Conservation (phyloP, 1,140 invertebrate genomes). For the Halesus radiatus region DNA sequence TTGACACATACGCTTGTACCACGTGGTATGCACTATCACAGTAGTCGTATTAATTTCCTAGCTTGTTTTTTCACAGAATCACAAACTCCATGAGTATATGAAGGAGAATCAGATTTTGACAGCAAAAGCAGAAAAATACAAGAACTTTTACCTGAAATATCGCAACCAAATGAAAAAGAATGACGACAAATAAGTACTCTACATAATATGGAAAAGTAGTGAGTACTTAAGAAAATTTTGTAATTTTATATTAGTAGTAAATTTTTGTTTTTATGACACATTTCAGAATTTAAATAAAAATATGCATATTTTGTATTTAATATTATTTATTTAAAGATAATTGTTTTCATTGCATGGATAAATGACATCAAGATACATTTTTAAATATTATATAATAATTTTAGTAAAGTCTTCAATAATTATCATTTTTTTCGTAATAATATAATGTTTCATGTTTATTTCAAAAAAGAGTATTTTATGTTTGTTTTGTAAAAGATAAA, state of each 20-base stretch:
- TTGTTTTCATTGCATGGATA: background rate
- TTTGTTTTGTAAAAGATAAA: no score
- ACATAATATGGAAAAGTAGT: no score
- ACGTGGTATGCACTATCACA: no score
- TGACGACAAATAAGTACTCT: background rate
- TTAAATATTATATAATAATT: no score
- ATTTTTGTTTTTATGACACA: background rate
- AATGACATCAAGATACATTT: no score
- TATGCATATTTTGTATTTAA: background rate
- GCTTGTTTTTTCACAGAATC: slow-evolving; percentile 35
- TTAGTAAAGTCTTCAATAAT: no score
- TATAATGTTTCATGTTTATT: no score
- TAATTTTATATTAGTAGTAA: slow-evolving; percentile 5
- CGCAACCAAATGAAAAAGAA: background rate
- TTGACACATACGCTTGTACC: no score
- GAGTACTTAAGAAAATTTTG: background rate
- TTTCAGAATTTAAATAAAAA: background rate
- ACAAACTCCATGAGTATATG: slow-evolving; percentile 49
- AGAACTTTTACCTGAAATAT: slow-evolving; percentile 30
- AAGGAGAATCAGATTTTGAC: slow-evolving; percentile 41
- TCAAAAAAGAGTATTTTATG: no score
- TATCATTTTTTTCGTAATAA: no score
- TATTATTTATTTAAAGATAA: background rate
- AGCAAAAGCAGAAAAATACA: slow-evolving; percentile 38
- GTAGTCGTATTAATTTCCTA: background rate